phyloP scores from a whole-genome alignment of 2,888 invertebrate species.

The Morinoia aosen region DNA sequence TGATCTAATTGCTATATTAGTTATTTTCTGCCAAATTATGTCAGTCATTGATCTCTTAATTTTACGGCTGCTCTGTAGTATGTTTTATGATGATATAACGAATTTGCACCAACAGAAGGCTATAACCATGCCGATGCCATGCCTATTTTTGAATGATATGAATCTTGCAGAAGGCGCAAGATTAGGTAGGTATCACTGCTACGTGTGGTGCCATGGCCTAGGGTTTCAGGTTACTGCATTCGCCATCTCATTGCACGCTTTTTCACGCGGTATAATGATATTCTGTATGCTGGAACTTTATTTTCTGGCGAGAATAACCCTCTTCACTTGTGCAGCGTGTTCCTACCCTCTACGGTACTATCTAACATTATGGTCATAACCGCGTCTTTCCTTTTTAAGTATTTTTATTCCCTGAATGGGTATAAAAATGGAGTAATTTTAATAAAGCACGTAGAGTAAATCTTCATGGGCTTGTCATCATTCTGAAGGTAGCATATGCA shows the following conservation, averaged over 20 bases:
- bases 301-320: too few species aligned
- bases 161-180: background rate
- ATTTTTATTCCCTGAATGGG: too few species aligned
- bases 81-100: background rate
- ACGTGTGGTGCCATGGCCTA: background rate
- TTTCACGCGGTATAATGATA: background rate
- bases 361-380: background rate
- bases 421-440: too few species aligned
- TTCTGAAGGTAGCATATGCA: too few species aligned
- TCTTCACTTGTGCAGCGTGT: background rate
- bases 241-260: background rate
- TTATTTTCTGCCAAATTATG: background rate
- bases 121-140: background rate
- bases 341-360: background rate
- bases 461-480: too few species aligned
- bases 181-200: background rate
- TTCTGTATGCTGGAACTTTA: background rate
- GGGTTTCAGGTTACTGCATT: background rate
- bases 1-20: constrained; percentile 22
- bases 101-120: background rate
- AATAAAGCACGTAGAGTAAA: too few species aligned
- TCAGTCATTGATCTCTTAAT: background rate
- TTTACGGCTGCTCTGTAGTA: background rate
- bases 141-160: background rate
- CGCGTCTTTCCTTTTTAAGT: background rate